Evolutionary conservation across 2,888 invertebrate species (phyloP).

Genomic region (Conistra vaccinii): DNA sequence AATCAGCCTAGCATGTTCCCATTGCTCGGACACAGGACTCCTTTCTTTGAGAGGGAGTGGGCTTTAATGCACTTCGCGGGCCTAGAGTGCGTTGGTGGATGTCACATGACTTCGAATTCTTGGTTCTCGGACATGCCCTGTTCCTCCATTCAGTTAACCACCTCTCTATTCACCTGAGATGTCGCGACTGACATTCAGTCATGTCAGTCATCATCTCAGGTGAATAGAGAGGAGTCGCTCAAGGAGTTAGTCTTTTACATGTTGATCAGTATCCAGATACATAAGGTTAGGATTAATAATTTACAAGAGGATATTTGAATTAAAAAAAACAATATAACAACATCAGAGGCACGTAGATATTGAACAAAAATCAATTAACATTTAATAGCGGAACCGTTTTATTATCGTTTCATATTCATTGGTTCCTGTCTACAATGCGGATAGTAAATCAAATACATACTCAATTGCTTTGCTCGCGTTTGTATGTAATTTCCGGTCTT

Average conservation of each 20-base stretch:
- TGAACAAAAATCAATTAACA: constrained; percentile 22
- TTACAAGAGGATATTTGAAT: not conserved
- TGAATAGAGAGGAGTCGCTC: too few relatives aligned
- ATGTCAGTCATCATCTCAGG: not conserved
- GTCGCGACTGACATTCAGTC: too few relatives aligned
- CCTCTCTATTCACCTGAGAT: too few relatives aligned
- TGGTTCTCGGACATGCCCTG: not conserved
- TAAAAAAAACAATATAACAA: not conserved
- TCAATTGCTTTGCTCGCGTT: constrained; percentile 24
- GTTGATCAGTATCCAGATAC: not conserved
- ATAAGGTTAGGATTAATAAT: not conserved
- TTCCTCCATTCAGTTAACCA: not conserved
- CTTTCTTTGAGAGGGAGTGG: not conserved
- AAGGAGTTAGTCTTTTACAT: not conserved
- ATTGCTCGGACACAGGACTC: not conserved
- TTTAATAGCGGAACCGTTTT: constrained; percentile 30
- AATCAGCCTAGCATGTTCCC: not conserved
- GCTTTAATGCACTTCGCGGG: not conserved
- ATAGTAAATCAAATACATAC: constrained; percentile 53
- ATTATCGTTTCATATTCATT: constrained; percentile 40
- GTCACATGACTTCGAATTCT: not conserved
- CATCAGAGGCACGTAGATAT: constrained; percentile 7
- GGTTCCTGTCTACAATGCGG: constrained; percentile 41
- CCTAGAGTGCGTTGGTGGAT: not conserved
- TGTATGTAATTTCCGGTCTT: constrained; percentile 44